Base-by-base conservation (phyloP, 2,888 invertebrate species). In the Caenorhabditis zanzibari region DNA sequence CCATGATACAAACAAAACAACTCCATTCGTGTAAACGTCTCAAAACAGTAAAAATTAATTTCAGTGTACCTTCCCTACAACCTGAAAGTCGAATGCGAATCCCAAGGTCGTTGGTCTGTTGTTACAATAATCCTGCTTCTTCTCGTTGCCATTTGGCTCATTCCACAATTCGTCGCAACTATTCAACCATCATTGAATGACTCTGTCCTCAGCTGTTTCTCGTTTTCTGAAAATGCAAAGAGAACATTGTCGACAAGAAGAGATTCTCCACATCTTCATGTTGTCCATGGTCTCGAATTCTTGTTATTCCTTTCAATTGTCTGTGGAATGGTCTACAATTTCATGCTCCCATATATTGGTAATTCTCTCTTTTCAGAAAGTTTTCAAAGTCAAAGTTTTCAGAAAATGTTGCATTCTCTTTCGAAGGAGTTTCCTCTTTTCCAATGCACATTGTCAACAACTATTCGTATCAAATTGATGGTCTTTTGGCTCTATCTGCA, bases 331-430 rank as follows among this genome's bases (percentile, higher is more conserved):
- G 89, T 90, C 26, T 91, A 90, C 83, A 90, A 88, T 69, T 64
- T 88, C 9, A 89, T 91, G 84, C 88, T 90, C 54, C 91, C 91
- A 4, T 92, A 90, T 69, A 88, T 92, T 69, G 91, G 91, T 91
- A 54, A 26, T 0, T 9, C 26, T 9, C 26, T 19, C 2, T 1
- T 49, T 49, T 49, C 2, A 6, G 19, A 19, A 26, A 26, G 5
- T 2, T 0, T 16, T 22, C 14, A 54, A 12, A n/a, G n/a, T n/a
- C 35, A 16, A 32, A 22, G 12, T 38, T 52, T 68, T 22, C 54
- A 68, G 68, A 68, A 41, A 68, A 68, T 14, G 68, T 38, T 9
- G 88, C 90, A 1, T 92, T 91, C 74, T 86, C 90, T 7, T 92
- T 90, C 81, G 88, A 89, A 56, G 81, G 88, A 5, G 84, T 89